A percentile compares a stretch with the other conserved stretches of the same genome.
Evolutionary conservation across 2,888 invertebrate species (phyloP).

Genomic region (Endotricha flammealis): DNA sequence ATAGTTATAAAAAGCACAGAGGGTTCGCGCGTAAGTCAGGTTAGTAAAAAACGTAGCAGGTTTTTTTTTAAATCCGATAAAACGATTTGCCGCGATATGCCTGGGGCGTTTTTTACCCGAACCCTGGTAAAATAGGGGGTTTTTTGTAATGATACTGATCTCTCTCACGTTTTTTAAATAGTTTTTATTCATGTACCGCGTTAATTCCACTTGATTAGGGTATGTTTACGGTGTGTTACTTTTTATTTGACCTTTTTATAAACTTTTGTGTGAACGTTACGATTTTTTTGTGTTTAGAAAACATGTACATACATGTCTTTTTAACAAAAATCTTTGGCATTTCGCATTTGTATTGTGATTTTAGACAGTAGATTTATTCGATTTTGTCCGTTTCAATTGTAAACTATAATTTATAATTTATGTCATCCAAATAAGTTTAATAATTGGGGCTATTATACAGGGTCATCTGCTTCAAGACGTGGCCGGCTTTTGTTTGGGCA

Average conservation of each 20-base stretch:
- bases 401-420: constrained; percentile 64
- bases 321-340: not conserved
- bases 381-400: constrained; percentile 24
- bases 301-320: not conserved
- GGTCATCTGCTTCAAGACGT: constrained; percentile 68
- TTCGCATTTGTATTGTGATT: constrained; percentile 6
- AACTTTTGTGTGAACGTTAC: too few relatives aligned
- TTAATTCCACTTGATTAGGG: constrained; percentile 61
- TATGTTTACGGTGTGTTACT: constrained; percentile 57
- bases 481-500: constrained; percentile 39
- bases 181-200: constrained; percentile 45
- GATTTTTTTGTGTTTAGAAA: not conserved
- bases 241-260: constrained; percentile 28
- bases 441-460: constrained; percentile 67
- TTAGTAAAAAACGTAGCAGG: constrained; percentile 54
- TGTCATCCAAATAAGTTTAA: constrained; percentile 66
- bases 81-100: constrained; percentile 40
- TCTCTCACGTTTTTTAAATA: constrained; percentile 69
- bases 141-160: constrained; percentile 63
- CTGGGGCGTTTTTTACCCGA: constrained; percentile 50
- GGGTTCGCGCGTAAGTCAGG: constrained; percentile 41
- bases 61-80: constrained; percentile 49
- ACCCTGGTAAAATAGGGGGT: constrained; percentile 35
- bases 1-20: too few relatives aligned
- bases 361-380: constrained; percentile 28